These are phyloP conservation scores for Magallana ariakensis DNA, from an alignment of 1,140 invertebrate genomes.

Conservation along the genomic window DNA sequence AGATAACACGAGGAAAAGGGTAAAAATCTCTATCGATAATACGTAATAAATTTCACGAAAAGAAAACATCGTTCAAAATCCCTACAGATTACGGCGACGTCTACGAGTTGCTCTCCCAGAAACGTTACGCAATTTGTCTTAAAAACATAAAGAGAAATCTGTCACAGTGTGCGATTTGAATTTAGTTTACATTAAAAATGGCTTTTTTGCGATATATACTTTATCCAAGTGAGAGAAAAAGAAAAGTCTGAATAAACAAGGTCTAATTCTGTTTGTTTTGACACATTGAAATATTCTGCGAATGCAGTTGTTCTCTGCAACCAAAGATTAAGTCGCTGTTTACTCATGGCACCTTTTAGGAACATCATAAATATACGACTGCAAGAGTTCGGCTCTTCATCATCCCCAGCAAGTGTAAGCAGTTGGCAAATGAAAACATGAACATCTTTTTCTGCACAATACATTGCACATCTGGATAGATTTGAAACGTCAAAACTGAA, in stretches of 20 bases:
- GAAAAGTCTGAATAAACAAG: not conserved
- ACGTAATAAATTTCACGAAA: not conserved
- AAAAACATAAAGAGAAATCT: not conserved
- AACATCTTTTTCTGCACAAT: conserved; percentile 7
- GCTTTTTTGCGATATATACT: not conserved
- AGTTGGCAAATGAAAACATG: not conserved
- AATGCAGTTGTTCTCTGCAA: not conserved
- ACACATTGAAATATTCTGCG: conserved; percentile 11
- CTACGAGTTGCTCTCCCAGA: too few relatives aligned
- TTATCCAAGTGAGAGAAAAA: not conserved
- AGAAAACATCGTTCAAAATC: not conserved
- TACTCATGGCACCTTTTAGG: conserved; percentile 3
- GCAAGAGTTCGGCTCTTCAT: not conserved
- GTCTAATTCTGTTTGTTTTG: conserved; percentile 8
- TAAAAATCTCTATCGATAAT: not conserved
- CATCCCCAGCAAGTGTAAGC: not conserved
- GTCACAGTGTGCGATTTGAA: not conserved
- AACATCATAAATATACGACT: not conserved
- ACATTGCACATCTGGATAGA: conserved; percentile 13
- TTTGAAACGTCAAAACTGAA: conserved; percentile 29
- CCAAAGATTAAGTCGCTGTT: not conserved
- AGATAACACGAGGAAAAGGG: not conserved
- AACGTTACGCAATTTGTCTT: not conserved
- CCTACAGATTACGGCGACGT: not conserved
- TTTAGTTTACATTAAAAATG: not conserved